A percentile compares a stretch with the other conserved stretches of the same genome.
Conservation (phyloP, 1,140 invertebrate species). For the Neelides sp. region DNA sequence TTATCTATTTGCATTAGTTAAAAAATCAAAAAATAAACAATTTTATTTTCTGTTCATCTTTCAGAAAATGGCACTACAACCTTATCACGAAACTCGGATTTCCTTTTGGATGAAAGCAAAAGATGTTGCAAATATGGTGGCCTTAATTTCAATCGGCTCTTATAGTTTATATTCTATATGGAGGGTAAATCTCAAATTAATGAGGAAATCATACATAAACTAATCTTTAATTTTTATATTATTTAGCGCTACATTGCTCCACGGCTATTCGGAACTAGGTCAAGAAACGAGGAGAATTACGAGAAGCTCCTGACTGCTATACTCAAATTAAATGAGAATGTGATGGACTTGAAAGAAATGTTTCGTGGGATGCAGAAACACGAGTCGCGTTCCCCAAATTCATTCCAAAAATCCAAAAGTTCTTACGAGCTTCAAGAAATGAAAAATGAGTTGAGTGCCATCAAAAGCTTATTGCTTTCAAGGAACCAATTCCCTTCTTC, state of each 20-base stretch:
- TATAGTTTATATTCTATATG: slow-evolving; percentile 28
- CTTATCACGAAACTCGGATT: slow-evolving; percentile 9
- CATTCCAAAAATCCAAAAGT: background rate
- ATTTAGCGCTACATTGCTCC: slow-evolving; percentile 25
- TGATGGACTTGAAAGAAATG: slow-evolving; percentile 22
- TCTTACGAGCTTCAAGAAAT: slow-evolving; percentile 23
- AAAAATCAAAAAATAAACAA: background rate
- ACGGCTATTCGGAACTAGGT: slow-evolving; percentile 21
- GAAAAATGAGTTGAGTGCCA: slow-evolving; percentile 19
- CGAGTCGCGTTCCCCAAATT: background rate
- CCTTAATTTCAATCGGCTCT: slow-evolving; percentile 28
- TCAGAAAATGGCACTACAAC: background rate
- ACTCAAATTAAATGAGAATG: slow-evolving; percentile 20
- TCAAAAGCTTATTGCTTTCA: slow-evolving; percentile 23
- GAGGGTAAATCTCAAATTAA: slow-evolving; percentile 18
- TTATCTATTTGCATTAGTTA: background rate
- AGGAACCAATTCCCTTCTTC: slow-evolving; percentile 25
- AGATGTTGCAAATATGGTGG: slow-evolving; percentile 29
- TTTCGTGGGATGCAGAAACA: slow-evolving; percentile 10
- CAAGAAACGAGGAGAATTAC: slow-evolving; percentile 24
- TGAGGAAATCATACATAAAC: background rate
- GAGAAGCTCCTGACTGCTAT: slow-evolving; percentile 19
- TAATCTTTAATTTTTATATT: background rate
- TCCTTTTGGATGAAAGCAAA: slow-evolving; percentile 28
- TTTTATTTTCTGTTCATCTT: background rate